Evolutionary conservation across 2,113 vertebrate genomes (phyloP).

Genomic region (Glaucomys volans): DNA sequence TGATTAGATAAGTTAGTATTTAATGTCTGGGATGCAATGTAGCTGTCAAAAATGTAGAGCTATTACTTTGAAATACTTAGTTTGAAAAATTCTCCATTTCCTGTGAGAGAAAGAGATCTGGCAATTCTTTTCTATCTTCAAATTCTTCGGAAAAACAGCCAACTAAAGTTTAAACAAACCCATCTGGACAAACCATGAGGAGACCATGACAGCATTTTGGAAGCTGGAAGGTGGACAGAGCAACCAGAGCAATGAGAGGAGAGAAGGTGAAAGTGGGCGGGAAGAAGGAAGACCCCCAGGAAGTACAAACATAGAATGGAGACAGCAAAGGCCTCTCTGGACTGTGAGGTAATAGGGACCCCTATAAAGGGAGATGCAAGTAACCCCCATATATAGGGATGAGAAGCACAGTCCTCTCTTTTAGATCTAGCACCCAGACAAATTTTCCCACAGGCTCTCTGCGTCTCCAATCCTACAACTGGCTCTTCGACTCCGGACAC

Average conservation of each 20-base stretch:
- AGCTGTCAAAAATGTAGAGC: background rate
- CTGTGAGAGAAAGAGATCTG: background rate
- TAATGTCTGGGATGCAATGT: too few relatives aligned
- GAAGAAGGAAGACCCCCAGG: rapidly evolving
- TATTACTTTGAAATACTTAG: background rate
- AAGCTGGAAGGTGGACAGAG: background rate
- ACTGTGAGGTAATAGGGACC: background rate
- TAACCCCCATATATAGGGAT: too few relatives aligned
- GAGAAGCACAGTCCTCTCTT: rapidly evolving
- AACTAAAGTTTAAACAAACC: background rate
- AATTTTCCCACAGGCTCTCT: background rate
- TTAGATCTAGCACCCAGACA: background rate
- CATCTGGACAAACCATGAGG: background rate
- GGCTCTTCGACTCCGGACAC: background rate
- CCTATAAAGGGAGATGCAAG: background rate
- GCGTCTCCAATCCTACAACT: background rate
- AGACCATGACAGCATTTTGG: background rate
- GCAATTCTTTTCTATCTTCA: background rate
- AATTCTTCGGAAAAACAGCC: background rate
- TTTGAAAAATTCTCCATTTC: background rate
- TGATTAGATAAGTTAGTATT: background rate
- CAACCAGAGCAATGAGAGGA: background rate
- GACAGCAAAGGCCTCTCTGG: background rate
- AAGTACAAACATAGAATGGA: background rate
- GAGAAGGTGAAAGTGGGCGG: background rate